Evolutionary conservation across 2,888 invertebrate species (phyloP).

Genomic region (Agapostemon virescens): DNA sequence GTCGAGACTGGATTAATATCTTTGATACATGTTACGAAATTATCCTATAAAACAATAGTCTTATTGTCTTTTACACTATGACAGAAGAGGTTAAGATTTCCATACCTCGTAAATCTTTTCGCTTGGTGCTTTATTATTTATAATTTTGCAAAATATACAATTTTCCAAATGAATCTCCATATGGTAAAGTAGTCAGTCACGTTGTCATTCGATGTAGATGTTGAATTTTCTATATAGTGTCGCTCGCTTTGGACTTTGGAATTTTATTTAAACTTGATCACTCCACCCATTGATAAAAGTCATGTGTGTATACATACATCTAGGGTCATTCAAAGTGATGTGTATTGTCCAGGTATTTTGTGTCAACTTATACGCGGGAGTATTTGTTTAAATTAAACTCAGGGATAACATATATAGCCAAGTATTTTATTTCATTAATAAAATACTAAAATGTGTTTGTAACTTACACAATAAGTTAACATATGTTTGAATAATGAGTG

Average conservation of each 20-base stretch:
- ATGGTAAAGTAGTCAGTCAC: neutral
- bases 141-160: conserved; percentile 90
- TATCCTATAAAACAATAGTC: conserved; percentile 81
- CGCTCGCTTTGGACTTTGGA: conserved; percentile 13
- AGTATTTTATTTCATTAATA: neutral
- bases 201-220: neutral
- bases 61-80: neutral
- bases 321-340: neutral
- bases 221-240: neutral
- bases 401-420: neutral
- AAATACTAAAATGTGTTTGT: neutral
- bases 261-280: neutral
- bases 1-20: conserved; percentile 91
- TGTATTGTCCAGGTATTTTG: neutral
- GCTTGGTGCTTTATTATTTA: conserved; percentile 83
- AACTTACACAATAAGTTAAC: neutral
- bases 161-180: conserved; percentile 67
- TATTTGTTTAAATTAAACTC: neutral
- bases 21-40: conserved; percentile 88
- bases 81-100: conserved; percentile 38
- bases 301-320: neutral
- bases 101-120: conserved; percentile 84
- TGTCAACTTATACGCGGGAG: neutral
- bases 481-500: neutral
- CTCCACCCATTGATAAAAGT: too few species aligned